Evolutionary conservation across 2,797 vertebrate species (phyloP).

Genomic region (Oophaga sylvatica): DNA sequence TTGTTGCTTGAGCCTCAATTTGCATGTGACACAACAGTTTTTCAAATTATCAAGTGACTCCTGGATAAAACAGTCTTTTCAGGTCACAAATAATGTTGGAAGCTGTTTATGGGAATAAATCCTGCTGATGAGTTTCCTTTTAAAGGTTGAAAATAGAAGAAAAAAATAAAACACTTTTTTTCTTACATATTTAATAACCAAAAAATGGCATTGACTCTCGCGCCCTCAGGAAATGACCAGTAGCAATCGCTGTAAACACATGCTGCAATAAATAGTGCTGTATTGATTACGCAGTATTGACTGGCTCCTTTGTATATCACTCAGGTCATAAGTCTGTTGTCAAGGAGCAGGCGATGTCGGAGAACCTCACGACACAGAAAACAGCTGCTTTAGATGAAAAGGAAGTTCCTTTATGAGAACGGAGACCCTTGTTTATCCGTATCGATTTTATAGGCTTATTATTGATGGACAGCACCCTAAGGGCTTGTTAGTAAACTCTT

Average conservation of each 20-base stretch:
- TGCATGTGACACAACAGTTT: too few relatives aligned
- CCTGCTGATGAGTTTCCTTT: too few relatives aligned
- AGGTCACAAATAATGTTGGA: too few relatives aligned
- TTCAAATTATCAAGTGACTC: too few relatives aligned
- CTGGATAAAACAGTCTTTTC: too few relatives aligned
- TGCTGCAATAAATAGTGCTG: constrained; percentile 29
- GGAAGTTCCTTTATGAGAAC: constrained; percentile 73
- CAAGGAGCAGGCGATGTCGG: constrained; percentile 32
- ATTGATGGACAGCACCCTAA: constrained; percentile 69
- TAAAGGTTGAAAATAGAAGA: too few relatives aligned
- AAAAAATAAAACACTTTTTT: neutral
- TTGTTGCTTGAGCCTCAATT: too few relatives aligned
- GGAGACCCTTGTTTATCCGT: constrained; percentile 72
- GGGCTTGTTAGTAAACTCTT: constrained; percentile 70
- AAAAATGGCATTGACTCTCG: neutral
- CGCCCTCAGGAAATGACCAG: constrained; percentile 20
- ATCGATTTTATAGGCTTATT: constrained; percentile 74
- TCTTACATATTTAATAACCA: constrained; percentile 15
- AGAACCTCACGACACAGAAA: constrained; percentile 55
- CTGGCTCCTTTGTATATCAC: constrained; percentile 20
- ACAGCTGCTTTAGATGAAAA: constrained; percentile 68
- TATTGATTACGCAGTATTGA: constrained; percentile 35
- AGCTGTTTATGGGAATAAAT: too few relatives aligned
- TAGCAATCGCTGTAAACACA: constrained; percentile 1
- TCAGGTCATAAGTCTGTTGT: constrained; percentile 34